These are phyloP conservation scores for Myotis lucifugus DNA, from an alignment of 2,113 vertebrate genomes.

Conservation along the genomic window DNA sequence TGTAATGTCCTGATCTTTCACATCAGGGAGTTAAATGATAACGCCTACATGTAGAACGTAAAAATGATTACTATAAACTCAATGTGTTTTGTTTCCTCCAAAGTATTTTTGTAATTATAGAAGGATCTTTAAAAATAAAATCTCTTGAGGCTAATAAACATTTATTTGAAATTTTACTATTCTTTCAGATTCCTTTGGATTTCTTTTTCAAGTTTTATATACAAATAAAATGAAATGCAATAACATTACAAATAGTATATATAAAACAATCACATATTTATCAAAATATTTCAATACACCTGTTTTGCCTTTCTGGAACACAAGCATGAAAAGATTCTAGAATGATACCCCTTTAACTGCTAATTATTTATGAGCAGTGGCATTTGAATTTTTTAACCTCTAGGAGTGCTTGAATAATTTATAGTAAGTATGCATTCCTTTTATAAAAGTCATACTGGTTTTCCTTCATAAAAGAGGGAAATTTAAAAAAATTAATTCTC, in stretches of 20 bases:
- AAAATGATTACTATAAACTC: not conserved
- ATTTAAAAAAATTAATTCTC: not conserved
- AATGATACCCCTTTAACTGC: not conserved
- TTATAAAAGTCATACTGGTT: slow-evolving; percentile 39
- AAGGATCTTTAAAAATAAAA: not conserved
- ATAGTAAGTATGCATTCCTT: slow-evolving; percentile 56
- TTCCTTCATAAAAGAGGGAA: slow-evolving; percentile 48
- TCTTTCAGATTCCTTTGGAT: slow-evolving; percentile 17
- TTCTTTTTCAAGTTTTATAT: slow-evolving; percentile 48
- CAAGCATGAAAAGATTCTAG: not conserved
- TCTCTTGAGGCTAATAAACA: not conserved
- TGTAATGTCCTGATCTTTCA: not conserved
- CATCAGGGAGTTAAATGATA: not conserved
- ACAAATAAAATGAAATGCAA: slow-evolving; percentile 43
- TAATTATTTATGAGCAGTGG: slow-evolving; percentile 68
- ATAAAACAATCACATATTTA: slow-evolving; percentile 26
- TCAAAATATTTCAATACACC: not conserved
- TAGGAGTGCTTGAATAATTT: slow-evolving; percentile 68
- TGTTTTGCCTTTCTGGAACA: not conserved
- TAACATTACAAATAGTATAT: not conserved
- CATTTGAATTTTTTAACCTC: slow-evolving; percentile 71
- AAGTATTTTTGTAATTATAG: not conserved
- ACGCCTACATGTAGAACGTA: not conserved
- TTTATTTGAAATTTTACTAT: slow-evolving; percentile 2
- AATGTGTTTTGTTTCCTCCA: not conserved